phyloP scores from a whole-genome alignment of 2,888 invertebrate species.

The Pristionchus maxplancki region DNA sequence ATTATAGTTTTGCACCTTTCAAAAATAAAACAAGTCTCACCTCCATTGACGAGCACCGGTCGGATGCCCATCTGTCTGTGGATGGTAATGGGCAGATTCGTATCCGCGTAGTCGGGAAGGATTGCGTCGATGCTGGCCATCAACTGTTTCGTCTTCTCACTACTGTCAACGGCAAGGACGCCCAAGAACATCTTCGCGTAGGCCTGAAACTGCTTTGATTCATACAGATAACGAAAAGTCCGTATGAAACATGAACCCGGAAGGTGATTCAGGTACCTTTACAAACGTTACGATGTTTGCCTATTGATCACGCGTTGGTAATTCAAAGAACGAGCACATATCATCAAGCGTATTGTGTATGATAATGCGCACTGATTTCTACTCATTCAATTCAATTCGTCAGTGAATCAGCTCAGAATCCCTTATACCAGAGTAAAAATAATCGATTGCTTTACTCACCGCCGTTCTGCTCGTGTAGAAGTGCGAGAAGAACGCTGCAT shows the following conservation, averaged over 20 bases:
- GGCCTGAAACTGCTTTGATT: background rate
- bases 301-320: too few species aligned
- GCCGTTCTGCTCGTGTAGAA: background rate
- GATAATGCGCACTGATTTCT: too few species aligned
- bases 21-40: background rate
- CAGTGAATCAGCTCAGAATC: too few species aligned
- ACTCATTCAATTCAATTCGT: too few species aligned
- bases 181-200: background rate
- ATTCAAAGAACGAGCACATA: too few species aligned
- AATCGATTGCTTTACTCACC: too few species aligned
- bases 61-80: background rate
- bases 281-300: too few species aligned
- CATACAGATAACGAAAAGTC: too few species aligned
- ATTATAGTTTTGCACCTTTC: background rate
- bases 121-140: background rate
- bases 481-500: background rate
- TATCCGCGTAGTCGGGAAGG: background rate
- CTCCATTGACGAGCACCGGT: constrained; percentile 38
- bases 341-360: too few species aligned
- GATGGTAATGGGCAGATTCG: background rate
- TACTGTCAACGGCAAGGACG: background rate
- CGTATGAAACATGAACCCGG: too few species aligned
- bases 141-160: background rate
- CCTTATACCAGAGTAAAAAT: too few species aligned
- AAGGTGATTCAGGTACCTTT: too few species aligned